Conservation (phyloP, 2,888 invertebrate species). For the Caenorhabditis angaria region DNA sequence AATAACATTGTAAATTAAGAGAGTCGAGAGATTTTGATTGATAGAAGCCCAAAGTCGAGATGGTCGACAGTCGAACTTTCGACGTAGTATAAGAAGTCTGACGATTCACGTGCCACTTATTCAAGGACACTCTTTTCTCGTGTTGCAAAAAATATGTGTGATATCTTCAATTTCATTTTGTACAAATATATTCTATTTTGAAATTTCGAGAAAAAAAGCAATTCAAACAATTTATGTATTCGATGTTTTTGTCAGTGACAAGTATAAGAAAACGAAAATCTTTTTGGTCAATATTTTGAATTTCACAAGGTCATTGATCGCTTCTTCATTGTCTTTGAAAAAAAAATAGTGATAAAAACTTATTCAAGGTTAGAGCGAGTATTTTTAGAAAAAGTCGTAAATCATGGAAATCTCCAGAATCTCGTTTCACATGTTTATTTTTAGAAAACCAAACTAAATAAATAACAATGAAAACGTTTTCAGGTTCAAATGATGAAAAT, state of each 20-base stretch:
- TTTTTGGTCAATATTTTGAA: not conserved
- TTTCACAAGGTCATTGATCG: not conserved
- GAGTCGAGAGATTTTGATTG: not conserved
- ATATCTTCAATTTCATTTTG: not conserved
- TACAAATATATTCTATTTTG: not conserved
- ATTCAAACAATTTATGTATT: not conserved
- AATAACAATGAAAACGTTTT: no score
- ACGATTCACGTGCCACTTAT: not conserved
- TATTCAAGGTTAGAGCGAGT: not conserved
- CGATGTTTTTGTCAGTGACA: not conserved
- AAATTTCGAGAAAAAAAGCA: not conserved
- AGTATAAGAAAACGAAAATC: not conserved
- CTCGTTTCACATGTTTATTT: no score
- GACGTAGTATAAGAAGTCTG: constrained; percentile 28
- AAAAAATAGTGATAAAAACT: constrained; percentile 6
- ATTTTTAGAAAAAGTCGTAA: not conserved
- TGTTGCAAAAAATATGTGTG: not conserved
- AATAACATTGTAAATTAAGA: not conserved
- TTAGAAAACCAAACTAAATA: no score
- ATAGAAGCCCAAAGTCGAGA: not conserved
- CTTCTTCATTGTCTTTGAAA: not conserved
- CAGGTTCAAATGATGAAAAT: no score
- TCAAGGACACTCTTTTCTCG: not conserved
- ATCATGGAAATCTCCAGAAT: no score
- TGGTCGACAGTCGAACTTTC: constrained; percentile 33